Base-by-base conservation (phyloP, 23 tunicate species). In the Trididemnum miniatum region DNA sequence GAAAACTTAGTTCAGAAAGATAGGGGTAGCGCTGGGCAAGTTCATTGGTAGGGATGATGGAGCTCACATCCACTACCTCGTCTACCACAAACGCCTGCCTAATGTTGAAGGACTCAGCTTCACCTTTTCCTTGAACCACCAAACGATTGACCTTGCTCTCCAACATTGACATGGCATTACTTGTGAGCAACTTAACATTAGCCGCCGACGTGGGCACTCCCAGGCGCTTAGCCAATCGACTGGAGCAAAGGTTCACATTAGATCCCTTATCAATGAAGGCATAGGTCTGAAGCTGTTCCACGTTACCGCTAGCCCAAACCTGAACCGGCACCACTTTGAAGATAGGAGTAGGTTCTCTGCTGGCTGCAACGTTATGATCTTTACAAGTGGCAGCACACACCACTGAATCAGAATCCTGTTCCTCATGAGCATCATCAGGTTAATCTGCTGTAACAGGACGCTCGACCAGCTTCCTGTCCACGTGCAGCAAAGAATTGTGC, bases 201-300 rank as follows among this genome's bases (percentile, higher is more conserved):
- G 38, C 23, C 9, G 20, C 76, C 38, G 37, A 5, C 23, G 23
- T 5, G 3, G 37, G 18, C 12, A 69, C 37, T 4, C 76, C 76
- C 15, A 69, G 36, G 15, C 23, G 30, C 7, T 31, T 9, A 4
- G n/a, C 38, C 15, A 31, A 32, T 18, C 76, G 20, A 4, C 9
- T 5, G 15, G 76, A 31, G 39, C n/a, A n/a, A n/a, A n/a, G n/a
- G n/a, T n/a, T n/a, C n/a, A n/a, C n/a, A n/a, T n/a, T n/a, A n/a
- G 71, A 63, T 7, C 71, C 71, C 71, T 71, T 64, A 0, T 71
- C 78, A 0, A 71, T 34, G 64, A 71, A 71, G 22, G 78, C 78
- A 63, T 63, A 23, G n/a, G n/a, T 63, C 5, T 5, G n/a, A 20
- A 63, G 18, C 12, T 24, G 28, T 7, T 63, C n/a, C 7, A 7